Percentiles rank a stretch among this genome's conserved stretches.
Conservation (phyloP, 2,888 invertebrate genomes). For the Thysanoteuthis rhombus region DNA sequence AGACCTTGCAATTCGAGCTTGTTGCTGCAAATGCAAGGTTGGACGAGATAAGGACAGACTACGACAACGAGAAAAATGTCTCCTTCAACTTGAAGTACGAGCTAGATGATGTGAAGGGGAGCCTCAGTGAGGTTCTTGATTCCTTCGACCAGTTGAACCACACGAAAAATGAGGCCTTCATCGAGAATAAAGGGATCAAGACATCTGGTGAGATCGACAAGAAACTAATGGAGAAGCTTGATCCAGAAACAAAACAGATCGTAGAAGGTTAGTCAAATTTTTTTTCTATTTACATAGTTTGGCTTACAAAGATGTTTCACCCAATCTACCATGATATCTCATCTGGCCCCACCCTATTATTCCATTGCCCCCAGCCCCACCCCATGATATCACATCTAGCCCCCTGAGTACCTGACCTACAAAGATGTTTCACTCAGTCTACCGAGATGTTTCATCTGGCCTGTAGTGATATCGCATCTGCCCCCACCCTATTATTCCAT, state of each 20-base stretch:
- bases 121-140: background rate
- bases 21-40: slow-evolving; percentile 36
- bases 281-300: background rate
- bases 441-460: too few species aligned
- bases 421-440: too few species aligned
- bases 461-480: too few species aligned
- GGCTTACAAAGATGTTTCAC: too few species aligned
- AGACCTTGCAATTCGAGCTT: slow-evolving; percentile 36
- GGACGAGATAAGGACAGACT: slow-evolving; percentile 28
- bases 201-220: background rate
- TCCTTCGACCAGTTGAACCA: background rate
- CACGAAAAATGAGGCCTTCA: background rate
- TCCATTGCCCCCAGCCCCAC: too few species aligned
- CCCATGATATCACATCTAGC: too few species aligned
- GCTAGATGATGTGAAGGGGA: background rate
- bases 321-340: too few species aligned
- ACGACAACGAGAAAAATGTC: slow-evolving; percentile 33
- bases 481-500: too few species aligned
- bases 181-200: background rate
- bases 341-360: too few species aligned
- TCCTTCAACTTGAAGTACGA: slow-evolving; percentile 34
- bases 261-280: background rate
- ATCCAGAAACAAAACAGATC: background rate
- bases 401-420: too few species aligned
- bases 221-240: background rate